These are phyloP conservation scores for Ditula angustiorana DNA, from an alignment of 2,888 invertebrate genomes.

Conservation along the genomic window DNA sequence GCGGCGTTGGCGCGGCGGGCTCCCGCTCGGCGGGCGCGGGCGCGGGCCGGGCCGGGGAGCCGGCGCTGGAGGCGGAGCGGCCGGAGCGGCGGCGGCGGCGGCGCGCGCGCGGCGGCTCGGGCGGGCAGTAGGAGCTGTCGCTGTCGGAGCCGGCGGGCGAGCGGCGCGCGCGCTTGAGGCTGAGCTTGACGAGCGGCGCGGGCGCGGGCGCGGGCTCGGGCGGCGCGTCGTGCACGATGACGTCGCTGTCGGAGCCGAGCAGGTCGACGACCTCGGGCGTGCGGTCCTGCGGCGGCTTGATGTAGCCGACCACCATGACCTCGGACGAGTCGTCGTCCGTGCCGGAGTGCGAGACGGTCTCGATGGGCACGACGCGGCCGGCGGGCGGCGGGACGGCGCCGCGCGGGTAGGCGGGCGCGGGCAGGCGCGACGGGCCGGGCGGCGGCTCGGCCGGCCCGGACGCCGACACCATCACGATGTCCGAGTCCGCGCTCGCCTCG, in stretches of 20 bases:
- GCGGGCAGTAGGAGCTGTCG: constrained; percentile 54
- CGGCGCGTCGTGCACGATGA: constrained; percentile 67
- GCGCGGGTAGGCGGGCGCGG: constrained; percentile 56
- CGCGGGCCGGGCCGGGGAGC: constrained; percentile 35
- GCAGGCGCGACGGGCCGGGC: constrained; percentile 54
- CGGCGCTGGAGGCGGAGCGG: constrained; percentile 31
- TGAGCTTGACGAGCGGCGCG: constrained; percentile 52
- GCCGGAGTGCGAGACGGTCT: constrained; percentile 79
- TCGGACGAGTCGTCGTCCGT: constrained; percentile 82
- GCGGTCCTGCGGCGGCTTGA: constrained; percentile 88
- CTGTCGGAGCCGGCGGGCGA: constrained; percentile 52
- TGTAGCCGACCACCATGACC: constrained; percentile 87
- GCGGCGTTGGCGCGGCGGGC: constrained; percentile 40
- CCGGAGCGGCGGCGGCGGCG: constrained; percentile 43
- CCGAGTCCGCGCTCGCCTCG: constrained; percentile 68
- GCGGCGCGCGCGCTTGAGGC: constrained; percentile 54
- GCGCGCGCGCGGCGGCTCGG: constrained; percentile 45
- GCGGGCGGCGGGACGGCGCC: constrained; percentile 58
- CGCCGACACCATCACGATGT: constrained; percentile 70
- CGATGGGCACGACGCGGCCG: constrained; percentile 71
- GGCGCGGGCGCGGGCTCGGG: constrained; percentile 49
- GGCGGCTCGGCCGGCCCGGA: constrained; percentile 58
- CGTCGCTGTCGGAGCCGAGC: constrained; percentile 84
- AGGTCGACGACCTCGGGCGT: constrained; percentile 88
- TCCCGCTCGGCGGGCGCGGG: background rate